phyloP scores from a whole-genome alignment of 2,888 invertebrate species.

The Drosophila picticornis region DNA sequence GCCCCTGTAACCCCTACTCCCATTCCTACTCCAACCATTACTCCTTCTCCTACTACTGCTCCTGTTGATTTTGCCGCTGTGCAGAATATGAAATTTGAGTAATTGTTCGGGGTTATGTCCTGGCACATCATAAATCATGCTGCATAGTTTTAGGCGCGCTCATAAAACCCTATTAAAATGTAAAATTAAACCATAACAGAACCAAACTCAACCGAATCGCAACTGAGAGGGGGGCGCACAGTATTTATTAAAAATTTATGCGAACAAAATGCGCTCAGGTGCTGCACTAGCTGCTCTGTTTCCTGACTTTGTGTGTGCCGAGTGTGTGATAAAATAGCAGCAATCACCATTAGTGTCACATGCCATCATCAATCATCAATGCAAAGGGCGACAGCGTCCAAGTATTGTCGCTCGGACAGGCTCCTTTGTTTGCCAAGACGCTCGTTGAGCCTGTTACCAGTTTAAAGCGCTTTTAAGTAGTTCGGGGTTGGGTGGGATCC shows the following conservation, averaged over 20 bases:
- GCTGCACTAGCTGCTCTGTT: slow-evolving; percentile 33
- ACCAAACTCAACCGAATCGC: slow-evolving; percentile 8
- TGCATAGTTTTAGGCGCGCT: slow-evolving; percentile 78
- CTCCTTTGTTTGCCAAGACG: slow-evolving; percentile 56
- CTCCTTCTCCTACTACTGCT: not conserved
- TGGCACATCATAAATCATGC: slow-evolving; percentile 80
- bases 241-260: slow-evolving; percentile 62
- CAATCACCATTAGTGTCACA: slow-evolving; percentile 83
- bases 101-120: slow-evolving; percentile 75
- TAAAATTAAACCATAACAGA: slow-evolving; percentile 69
- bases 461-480: slow-evolving; percentile 76
- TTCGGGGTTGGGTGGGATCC: not conserved
- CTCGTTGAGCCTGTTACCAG: slow-evolving; percentile 62
- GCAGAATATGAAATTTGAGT: slow-evolving; percentile 80
- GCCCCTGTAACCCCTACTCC: not conserved
- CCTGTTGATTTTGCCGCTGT: slow-evolving; percentile 48
- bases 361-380: slow-evolving; percentile 80
- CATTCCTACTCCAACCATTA: not conserved
- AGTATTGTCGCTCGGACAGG: slow-evolving; percentile 29
- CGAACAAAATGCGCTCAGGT: slow-evolving; percentile 50
- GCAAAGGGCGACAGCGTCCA: slow-evolving; percentile 54
- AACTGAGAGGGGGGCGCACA: not conserved
- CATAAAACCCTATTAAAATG: slow-evolving; percentile 78
- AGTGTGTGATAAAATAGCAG: slow-evolving; percentile 78
- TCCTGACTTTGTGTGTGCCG: not conserved